phyloP scores from a whole-genome alignment of 2,797 vertebrate genomes.

The Rhinogobio ventralis region DNA sequence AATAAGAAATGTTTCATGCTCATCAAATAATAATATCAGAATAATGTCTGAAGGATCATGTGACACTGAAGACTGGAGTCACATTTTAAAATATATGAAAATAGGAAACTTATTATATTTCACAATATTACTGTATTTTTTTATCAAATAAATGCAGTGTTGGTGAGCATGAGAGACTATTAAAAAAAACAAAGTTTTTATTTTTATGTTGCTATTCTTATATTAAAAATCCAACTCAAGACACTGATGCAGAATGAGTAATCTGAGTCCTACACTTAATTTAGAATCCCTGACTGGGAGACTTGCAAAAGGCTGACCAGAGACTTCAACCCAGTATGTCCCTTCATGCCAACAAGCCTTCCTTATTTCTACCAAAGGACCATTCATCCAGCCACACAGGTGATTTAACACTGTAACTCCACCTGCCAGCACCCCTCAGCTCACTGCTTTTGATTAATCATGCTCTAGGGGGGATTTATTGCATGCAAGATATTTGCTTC shows the following conservation, averaged over 20 bases:
- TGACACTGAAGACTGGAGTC: background rate
- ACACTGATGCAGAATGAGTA: constrained; percentile 69
- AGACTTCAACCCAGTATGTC: constrained; percentile 39
- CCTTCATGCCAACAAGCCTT: constrained; percentile 59
- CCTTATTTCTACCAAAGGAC: constrained; percentile 58
- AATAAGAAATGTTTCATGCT: background rate
- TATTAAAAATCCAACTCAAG: constrained; percentile 56
- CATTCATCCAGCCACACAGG: constrained; percentile 78
- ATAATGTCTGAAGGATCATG: background rate
- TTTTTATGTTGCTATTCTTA: background rate
- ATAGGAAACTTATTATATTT: background rate
- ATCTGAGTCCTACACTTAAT: constrained; percentile 53
- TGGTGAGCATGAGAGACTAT: background rate
- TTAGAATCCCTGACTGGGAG: constrained; percentile 28
- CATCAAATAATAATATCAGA: background rate
- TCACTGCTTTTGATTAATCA: constrained; percentile 83
- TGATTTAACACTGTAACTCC: constrained; percentile 80
- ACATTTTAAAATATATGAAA: background rate
- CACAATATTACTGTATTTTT: background rate
- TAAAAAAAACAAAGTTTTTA: no score
- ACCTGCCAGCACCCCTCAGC: constrained; percentile 76
- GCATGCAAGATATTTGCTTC: constrained; percentile 83
- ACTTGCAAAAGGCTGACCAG: constrained; percentile 66
- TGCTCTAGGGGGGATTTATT: constrained; percentile 82
- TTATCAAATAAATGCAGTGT: background rate